A percentile compares a stretch with the other conserved stretches of the same genome.
phyloP scores from a whole-genome alignment of 1,140 invertebrate genomes.

The Paraescarpia echinospica region DNA sequence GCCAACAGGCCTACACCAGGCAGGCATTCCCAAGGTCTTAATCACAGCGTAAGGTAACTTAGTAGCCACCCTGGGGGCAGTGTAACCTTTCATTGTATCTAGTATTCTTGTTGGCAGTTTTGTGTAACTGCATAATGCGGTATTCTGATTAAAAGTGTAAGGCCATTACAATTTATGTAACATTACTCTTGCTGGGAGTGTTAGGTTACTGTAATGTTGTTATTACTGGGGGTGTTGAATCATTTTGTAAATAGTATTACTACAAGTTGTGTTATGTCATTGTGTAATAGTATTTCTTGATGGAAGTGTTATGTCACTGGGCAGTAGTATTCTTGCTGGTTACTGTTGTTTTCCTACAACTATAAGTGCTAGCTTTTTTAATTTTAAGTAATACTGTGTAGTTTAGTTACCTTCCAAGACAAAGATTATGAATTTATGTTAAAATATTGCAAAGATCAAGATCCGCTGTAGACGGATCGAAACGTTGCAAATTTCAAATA shows the following conservation, averaged over 20 bases:
- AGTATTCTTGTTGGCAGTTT: neutral
- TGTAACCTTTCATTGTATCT: neutral
- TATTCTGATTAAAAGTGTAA: neutral
- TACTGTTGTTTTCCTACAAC: neutral
- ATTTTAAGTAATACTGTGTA: neutral
- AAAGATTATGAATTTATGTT: too few relatives aligned
- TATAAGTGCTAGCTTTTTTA: neutral
- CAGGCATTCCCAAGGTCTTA: neutral
- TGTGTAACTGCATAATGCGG: neutral
- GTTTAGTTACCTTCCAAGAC: too few relatives aligned
- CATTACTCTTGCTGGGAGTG: neutral
- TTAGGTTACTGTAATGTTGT: neutral
- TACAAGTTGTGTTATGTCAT: neutral
- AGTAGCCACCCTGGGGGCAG: neutral
- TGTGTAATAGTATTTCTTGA: neutral
- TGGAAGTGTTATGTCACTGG: neutral
- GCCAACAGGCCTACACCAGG: neutral
- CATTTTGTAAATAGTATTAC: too few relatives aligned
- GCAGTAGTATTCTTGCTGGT: neutral
- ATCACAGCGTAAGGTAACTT: neutral
- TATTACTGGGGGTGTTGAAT: too few relatives aligned
- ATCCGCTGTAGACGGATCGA: too few relatives aligned
- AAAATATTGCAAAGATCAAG: too few relatives aligned
- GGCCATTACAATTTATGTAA: neutral
- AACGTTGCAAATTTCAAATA: too few relatives aligned